These are phyloP conservation scores for Ciconia stormi DNA, from an alignment of 2,113 vertebrate genomes.

Conservation along the genomic window DNA sequence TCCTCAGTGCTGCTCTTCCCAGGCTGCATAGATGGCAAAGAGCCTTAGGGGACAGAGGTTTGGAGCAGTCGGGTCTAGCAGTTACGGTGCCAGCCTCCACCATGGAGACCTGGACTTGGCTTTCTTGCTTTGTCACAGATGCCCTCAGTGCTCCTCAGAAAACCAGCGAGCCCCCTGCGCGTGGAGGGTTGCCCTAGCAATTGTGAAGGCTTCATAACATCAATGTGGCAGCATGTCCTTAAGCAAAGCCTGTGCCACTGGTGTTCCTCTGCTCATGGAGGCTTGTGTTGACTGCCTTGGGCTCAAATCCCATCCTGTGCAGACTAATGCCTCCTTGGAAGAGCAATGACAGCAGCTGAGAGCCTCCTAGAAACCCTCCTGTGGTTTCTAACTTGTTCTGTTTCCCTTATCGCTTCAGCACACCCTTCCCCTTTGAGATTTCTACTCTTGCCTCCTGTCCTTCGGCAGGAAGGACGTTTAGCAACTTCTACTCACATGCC, in stretches of 20 bases:
- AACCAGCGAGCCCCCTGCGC: rapidly evolving
- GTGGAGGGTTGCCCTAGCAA: rapidly evolving
- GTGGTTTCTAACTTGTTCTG: neutral
- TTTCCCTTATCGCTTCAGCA: neutral
- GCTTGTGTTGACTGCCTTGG: neutral
- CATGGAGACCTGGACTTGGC: rapidly evolving
- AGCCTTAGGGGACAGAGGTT: neutral
- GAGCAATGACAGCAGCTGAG: neutral
- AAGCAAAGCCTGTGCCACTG: neutral
- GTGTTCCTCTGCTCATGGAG: rapidly evolving
- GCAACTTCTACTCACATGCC: neutral
- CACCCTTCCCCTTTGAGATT: slow-evolving; percentile 37
- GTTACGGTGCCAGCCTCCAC: rapidly evolving
- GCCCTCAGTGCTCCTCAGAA: neutral
- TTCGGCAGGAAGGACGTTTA: neutral
- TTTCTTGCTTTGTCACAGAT: neutral
- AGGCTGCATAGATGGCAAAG: rapidly evolving
- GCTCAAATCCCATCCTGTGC: neutral
- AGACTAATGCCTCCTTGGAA: neutral
- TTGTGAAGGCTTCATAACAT: rapidly evolving
- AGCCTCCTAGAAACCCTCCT: neutral
- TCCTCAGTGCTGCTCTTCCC: neutral
- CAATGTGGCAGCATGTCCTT: rapidly evolving
- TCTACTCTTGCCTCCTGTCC: neutral
- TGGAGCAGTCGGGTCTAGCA: neutral